Percentiles rank a stretch among this genome's conserved stretches.
Conservation (phyloP, 2,797 vertebrate species). For the Huso huso region DNA sequence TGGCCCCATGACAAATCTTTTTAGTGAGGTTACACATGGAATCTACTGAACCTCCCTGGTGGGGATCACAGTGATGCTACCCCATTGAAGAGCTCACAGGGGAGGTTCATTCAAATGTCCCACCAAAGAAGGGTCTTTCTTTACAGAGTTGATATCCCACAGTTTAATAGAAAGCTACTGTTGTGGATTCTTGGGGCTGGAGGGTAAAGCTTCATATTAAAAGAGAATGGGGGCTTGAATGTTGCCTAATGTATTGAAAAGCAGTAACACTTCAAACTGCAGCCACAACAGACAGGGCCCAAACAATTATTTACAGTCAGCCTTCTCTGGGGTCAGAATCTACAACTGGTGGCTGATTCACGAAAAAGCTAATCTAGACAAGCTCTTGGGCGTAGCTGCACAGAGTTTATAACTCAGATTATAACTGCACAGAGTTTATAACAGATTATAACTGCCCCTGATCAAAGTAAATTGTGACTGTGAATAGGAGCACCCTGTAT, state of each 20-base stretch:
- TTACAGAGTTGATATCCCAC: constrained; percentile 31
- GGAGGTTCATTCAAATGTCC: constrained; percentile 35
- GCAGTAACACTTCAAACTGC: background rate
- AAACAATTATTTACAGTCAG: background rate
- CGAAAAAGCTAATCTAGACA: background rate
- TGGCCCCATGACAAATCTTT: constrained; percentile 20
- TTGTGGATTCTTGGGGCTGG: background rate
- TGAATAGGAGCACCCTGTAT: too few relatives aligned
- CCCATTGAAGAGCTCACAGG: constrained; percentile 26
- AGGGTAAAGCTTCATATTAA: background rate
- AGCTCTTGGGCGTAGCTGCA: too few relatives aligned
- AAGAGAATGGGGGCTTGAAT: background rate
- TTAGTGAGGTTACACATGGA: background rate
- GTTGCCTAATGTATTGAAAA: background rate
- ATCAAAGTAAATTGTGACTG: too few relatives aligned
- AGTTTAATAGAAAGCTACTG: background rate
- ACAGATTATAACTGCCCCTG: too few relatives aligned
- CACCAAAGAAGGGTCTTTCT: constrained; percentile 20
- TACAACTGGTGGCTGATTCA: background rate
- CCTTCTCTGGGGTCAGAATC: constrained; percentile 1
- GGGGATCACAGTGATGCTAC: constrained; percentile 13
- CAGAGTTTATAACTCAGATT: too few relatives aligned
- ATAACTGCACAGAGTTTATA: too few relatives aligned
- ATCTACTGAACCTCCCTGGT: constrained; percentile 12
- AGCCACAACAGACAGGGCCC: background rate